Conservation (phyloP, 2,797 vertebrate genomes). For the Psittacula echo region DNA sequence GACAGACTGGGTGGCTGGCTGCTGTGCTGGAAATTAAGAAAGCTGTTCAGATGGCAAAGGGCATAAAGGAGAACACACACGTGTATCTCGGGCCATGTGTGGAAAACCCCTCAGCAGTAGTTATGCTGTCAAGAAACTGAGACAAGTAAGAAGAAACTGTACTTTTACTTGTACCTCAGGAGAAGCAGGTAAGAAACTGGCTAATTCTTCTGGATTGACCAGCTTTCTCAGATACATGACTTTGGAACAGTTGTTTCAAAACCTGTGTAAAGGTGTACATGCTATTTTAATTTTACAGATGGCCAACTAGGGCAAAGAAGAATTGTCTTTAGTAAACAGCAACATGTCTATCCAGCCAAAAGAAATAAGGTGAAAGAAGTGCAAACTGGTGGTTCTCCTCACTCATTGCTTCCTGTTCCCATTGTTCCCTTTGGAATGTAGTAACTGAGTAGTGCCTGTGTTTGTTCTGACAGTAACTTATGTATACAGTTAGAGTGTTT, state of each 20-base stretch:
- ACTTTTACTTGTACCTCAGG: background rate
- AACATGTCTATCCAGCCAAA: background rate
- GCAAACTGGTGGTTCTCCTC: background rate
- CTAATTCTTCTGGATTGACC: background rate
- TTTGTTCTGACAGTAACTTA: background rate
- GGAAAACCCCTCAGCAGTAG: background rate
- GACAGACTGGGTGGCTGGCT: background rate
- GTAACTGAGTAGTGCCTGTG: background rate
- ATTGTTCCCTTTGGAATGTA: background rate
- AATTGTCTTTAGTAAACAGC: background rate
- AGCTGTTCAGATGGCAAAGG: background rate
- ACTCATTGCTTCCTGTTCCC: background rate
- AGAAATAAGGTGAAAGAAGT: background rate
- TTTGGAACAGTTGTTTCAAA: background rate
- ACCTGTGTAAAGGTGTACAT: background rate
- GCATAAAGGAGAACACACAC: background rate
- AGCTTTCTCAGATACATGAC: background rate
- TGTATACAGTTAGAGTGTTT: background rate
- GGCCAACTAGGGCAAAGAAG: background rate
- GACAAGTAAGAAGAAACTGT: background rate
- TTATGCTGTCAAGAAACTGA: background rate
- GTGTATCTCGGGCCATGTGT: rapidly evolving
- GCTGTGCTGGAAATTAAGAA: background rate
- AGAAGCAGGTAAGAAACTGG: background rate
- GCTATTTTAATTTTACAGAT: background rate